These are phyloP conservation scores for Papilio glaucus DNA, from an alignment of 1,140 invertebrate species.

Conservation along the genomic window DNA sequence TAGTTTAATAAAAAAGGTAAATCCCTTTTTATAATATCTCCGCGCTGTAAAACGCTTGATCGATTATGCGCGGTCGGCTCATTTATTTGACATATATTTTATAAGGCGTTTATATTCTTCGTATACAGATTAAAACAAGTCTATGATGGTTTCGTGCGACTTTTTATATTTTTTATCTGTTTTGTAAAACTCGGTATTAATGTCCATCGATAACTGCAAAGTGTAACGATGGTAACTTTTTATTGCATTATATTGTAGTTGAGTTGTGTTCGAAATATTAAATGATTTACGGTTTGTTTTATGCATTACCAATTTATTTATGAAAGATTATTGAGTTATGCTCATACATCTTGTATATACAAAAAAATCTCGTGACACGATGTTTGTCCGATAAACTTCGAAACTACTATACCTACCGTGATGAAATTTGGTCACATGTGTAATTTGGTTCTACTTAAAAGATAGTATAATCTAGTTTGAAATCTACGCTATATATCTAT, in stretches of 20 bases:
- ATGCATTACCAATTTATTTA: too few relatives aligned
- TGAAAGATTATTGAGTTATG: too few relatives aligned
- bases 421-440: too few relatives aligned
- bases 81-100: constrained; percentile 45
- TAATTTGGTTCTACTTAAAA: too few relatives aligned
- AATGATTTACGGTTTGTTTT: neutral
- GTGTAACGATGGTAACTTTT: neutral
- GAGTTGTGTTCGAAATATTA: neutral
- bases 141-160: constrained; percentile 41
- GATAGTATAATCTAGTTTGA: too few relatives aligned
- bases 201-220: constrained; percentile 24
- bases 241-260: neutral
- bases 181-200: constrained; percentile 38
- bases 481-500: too few relatives aligned
- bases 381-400: too few relatives aligned
- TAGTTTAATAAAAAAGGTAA: constrained; percentile 38
- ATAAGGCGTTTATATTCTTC: constrained; percentile 41
- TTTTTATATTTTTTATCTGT: constrained; percentile 40
- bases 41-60: constrained; percentile 42
- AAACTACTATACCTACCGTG: too few relatives aligned
- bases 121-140: constrained; percentile 42
- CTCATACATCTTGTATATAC: too few relatives aligned
- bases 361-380: too few relatives aligned
- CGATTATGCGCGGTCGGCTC: constrained; percentile 47
- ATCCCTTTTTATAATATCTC: constrained; percentile 33